A percentile compares a stretch with the other conserved stretches of the same genome.
Conservation (phyloP, 2,797 vertebrate genomes). For the Rhodeus uyekii region DNA sequence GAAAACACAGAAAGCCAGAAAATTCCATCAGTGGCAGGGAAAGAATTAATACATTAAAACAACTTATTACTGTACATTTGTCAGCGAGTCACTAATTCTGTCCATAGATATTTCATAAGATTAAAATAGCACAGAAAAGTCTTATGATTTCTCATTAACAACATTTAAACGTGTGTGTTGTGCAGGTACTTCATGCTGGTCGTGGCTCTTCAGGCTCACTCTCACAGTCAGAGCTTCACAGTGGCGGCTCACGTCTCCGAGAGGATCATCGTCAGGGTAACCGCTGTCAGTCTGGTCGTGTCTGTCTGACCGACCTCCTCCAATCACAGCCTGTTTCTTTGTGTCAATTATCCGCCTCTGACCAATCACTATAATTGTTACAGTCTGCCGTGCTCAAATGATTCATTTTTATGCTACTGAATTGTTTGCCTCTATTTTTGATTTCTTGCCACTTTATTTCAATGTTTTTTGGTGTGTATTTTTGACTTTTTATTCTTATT, state of each 20-base stretch:
- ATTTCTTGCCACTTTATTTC: background rate
- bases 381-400: conserved; percentile 1
- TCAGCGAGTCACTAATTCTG: background rate
- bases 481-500: background rate
- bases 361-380: conserved; percentile 4
- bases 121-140: background rate
- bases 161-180: conserved; percentile 37
- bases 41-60: background rate
- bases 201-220: conserved; percentile 92
- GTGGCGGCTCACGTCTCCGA: conserved; percentile 96
- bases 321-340: conserved; percentile 54
- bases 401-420: background rate
- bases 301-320: conserved; percentile 75
- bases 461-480: background rate
- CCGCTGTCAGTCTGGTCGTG: conserved; percentile 78
- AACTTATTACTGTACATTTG: background rate
- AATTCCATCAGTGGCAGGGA: background rate
- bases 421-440: background rate
- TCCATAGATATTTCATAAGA: background rate
- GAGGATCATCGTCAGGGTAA: conserved; percentile 99
- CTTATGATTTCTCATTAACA: background rate
- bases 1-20: background rate
- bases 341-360: conserved; percentile 47
- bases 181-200: conserved; percentile 98
- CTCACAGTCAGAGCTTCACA: conserved; percentile 95